Percentiles rank a stretch among this genome's conserved stretches.
These are phyloP conservation scores for Xiphophorus birchmanni DNA, from an alignment of 2,797 vertebrate genomes.

Conservation along the genomic window DNA sequence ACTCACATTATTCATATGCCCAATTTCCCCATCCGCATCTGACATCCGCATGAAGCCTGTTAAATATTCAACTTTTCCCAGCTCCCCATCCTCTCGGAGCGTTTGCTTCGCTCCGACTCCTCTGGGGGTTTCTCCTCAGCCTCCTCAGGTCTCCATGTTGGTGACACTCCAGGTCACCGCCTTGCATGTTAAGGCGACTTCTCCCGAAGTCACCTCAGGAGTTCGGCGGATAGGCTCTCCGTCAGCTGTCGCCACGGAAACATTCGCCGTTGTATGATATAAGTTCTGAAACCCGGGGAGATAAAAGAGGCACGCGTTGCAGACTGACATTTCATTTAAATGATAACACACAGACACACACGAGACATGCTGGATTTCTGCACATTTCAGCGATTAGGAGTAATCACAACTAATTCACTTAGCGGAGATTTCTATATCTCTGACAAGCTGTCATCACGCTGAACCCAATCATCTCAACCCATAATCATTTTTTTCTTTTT, in stretches of 20 bases:
- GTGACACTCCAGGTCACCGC: constrained; percentile 43
- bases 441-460: constrained; percentile 56
- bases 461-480: constrained; percentile 46
- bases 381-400: constrained; percentile 44
- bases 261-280: constrained; percentile 3
- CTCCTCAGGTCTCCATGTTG: constrained; percentile 52
- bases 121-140: constrained; percentile 42
- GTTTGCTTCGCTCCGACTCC: constrained; percentile 31
- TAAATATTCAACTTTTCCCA: constrained; percentile 66
- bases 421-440: constrained; percentile 37
- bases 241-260: not conserved
- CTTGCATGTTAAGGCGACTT: constrained; percentile 58
- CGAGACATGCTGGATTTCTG: not conserved
- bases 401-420: constrained; percentile 63
- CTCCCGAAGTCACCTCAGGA: constrained; percentile 50
- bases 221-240: constrained; percentile 20
- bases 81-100: constrained; percentile 24
- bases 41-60: constrained; percentile 31
- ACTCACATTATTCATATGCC: constrained; percentile 21
- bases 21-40: constrained; percentile 20
- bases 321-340: constrained; percentile 20
- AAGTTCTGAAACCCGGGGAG: not conserved
- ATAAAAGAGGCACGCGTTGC: constrained; percentile 2
- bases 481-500: constrained; percentile 48
- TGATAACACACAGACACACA: not conserved